Percentiles rank a stretch among this genome's conserved stretches.
Evolutionary conservation across 2,888 invertebrate genomes (phyloP).

Genomic region (Nasonia oneida): DNA sequence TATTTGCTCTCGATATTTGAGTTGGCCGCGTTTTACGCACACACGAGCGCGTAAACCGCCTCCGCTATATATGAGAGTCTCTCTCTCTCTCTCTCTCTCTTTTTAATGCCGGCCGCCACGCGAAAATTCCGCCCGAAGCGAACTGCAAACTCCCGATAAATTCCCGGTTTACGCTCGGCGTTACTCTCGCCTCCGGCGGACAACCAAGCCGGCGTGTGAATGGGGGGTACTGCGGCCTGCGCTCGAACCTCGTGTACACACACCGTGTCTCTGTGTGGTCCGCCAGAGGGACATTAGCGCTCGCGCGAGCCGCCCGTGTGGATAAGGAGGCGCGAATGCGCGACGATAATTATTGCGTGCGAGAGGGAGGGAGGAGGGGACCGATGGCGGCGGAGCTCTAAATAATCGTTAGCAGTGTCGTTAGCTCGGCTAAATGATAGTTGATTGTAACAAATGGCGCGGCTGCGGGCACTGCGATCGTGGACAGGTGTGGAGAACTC

Average conservation of each 20-base stretch:
- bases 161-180: not conserved
- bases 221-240: not conserved
- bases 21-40: not conserved
- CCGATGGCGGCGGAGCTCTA: not conserved
- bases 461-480: not conserved
- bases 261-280: not conserved
- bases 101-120: not conserved
- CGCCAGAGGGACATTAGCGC: conserved; percentile 11
- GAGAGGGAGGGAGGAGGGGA: not conserved
- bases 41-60: not conserved
- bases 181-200: not conserved
- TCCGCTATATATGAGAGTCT: not conserved
- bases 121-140: not conserved
- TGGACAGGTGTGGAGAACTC: too few species aligned
- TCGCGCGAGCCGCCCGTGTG: not conserved
- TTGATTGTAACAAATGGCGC: conserved; percentile 22
- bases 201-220: not conserved
- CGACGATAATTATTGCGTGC: conserved; percentile 31
- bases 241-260: too few species aligned
- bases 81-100: too few species aligned
- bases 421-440: conserved; percentile 8
- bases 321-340: conserved; percentile 36
- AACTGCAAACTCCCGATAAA: conserved; percentile 1
- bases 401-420: conserved; percentile 26
- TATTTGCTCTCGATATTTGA: not conserved